Conservation (phyloP, 1,140 invertebrate genomes). For the Magallana gigas region DNA sequence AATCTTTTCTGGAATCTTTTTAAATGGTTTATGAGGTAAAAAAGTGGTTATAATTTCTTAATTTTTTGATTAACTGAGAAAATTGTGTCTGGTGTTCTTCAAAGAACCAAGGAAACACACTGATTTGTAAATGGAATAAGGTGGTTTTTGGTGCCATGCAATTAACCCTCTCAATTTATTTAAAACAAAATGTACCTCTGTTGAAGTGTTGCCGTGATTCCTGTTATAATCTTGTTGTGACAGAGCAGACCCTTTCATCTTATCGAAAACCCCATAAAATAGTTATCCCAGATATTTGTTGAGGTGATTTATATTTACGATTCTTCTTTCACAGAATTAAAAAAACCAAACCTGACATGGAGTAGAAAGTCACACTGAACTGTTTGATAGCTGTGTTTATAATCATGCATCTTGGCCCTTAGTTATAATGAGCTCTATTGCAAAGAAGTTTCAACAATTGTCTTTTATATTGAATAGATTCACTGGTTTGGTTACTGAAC, state of each 20-base stretch:
- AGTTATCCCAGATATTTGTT: constrained; percentile 11
- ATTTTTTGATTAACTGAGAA: constrained; percentile 2
- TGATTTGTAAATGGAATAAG: constrained; percentile 14
- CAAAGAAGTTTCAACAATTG: too few species aligned
- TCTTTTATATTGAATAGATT: too few species aligned
- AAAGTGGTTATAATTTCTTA: constrained; percentile 19
- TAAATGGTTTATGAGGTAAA: not conserved
- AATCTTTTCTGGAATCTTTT: not conserved
- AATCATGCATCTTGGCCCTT: too few species aligned
- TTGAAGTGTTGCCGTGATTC: constrained; percentile 22
- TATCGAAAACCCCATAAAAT: constrained; percentile 28
- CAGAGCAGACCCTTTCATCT: constrained; percentile 16
- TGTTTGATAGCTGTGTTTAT: too few species aligned
- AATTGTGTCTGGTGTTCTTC: not conserved
- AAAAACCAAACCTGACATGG: not conserved
- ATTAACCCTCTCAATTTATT: constrained; percentile 14
- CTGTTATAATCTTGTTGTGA: not conserved
- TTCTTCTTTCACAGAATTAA: not conserved
- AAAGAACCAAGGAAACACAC: constrained; percentile 12
- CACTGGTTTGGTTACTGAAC: too few species aligned
- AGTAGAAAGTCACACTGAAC: too few species aligned
- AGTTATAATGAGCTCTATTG: too few species aligned
- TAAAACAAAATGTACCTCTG: constrained; percentile 5
- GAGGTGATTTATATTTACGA: constrained; percentile 14
- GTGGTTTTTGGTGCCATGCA: constrained; percentile 32